Evolutionary conservation across 2,888 invertebrate genomes (phyloP).

Genomic region (Drosophila niveifrons): DNA sequence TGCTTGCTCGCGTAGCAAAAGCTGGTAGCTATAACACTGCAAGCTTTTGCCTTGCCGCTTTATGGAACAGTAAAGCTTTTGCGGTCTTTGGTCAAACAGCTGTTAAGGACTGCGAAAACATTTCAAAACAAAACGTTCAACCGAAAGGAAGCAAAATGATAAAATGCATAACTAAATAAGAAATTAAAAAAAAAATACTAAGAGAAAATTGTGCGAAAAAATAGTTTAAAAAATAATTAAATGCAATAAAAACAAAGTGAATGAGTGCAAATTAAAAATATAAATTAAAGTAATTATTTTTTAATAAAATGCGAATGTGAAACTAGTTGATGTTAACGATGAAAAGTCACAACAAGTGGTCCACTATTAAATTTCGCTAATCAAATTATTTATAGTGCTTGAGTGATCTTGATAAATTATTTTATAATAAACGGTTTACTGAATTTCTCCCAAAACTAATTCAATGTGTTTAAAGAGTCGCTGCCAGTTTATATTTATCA

Average conservation of each 20-base stretch:
- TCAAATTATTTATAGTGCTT: no score
- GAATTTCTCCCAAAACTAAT: not conserved
- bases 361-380: no score
- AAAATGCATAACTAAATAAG: not conserved
- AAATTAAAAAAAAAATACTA: not conserved
- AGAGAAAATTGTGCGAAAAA: not conserved
- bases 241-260: not conserved
- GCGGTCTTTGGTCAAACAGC: slow-evolving; percentile 62
- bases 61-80: slow-evolving; percentile 25
- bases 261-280: not conserved
- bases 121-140: slow-evolving; percentile 79
- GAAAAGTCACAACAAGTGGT: not conserved
- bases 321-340: not conserved
- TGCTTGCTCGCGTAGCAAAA: slow-evolving; percentile 13
- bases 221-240: slow-evolving; percentile 5
- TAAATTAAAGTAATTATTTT: not conserved
- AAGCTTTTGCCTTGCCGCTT: slow-evolving; percentile 19
- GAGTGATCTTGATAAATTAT: no score
- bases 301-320: not conserved
- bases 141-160: slow-evolving; percentile 68
- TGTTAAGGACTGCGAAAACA: slow-evolving; percentile 61
- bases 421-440: no score
- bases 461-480: not conserved
- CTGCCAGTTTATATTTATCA: not conserved
- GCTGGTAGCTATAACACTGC: slow-evolving; percentile 1